These are phyloP conservation scores for Coptodon bakossiorum DNA, from an alignment of 2,113 vertebrate genomes.

Conservation along the genomic window DNA sequence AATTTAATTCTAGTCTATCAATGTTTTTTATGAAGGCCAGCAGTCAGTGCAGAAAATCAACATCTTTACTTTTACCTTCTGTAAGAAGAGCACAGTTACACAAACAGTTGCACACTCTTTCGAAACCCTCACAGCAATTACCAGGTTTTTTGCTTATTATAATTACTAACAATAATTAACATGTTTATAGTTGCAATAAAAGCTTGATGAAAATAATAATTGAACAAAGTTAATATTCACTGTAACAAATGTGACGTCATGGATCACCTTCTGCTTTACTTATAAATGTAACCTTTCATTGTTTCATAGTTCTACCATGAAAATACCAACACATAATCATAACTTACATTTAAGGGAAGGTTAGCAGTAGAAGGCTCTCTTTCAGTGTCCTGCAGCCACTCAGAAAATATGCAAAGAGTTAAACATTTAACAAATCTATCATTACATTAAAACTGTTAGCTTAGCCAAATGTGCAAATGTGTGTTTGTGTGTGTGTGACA, in stretches of 20 bases:
- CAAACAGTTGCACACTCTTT: neutral
- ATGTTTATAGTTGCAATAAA: neutral
- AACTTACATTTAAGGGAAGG: neutral
- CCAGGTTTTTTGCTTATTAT: rapidly evolving
- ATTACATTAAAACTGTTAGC: neutral
- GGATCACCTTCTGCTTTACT: neutral
- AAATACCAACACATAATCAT: neutral
- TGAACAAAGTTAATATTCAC: neutral
- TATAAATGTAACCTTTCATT: neutral
- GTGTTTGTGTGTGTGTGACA: neutral
- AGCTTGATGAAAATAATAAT: neutral
- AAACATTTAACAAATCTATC: neutral
- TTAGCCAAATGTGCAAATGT: neutral
- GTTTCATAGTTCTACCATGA: neutral
- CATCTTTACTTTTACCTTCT: neutral
- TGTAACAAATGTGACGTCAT: neutral
- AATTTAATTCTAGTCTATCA: no score
- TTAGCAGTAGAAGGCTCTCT: neutral
- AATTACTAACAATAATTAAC: rapidly evolving
- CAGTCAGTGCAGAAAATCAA: rapidly evolving
- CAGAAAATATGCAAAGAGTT: neutral
- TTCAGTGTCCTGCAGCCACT: neutral
- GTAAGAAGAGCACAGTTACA: neutral
- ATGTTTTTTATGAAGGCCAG: no score
- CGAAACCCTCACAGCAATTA: rapidly evolving